Evolutionary conservation across 1,140 invertebrate genomes (phyloP), one percentile per base, ranked within the genome.

Genomic region (Drosophila gunungcola): DNA sequence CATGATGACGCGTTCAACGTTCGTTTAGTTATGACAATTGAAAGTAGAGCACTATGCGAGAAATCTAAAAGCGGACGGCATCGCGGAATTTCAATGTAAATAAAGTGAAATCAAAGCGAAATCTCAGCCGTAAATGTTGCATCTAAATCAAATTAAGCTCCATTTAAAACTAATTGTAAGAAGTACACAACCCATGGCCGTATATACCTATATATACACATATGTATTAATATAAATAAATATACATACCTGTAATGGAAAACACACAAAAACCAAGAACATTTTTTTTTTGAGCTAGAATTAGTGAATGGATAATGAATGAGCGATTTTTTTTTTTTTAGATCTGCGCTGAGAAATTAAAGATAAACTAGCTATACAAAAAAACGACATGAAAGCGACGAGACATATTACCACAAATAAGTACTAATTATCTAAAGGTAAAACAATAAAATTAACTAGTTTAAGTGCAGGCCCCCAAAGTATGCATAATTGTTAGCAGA

Each of bases 11-110:
- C 83, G 83, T 88, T 88, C 65, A 83, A 89, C 83, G 84, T 86
- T 78, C 83, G 70, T 78, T 86, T 86, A 82, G 83, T 88, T 86
- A 88, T 86, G 78, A 79, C 64, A 86, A 86, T 88, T 70, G 77
- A 56, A 62, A 58, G 57, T 56, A 56, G 68, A 57, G 49, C 25
- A 61, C 11, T 29, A 64, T 49, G 36, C 32, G 9, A 46, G 54
- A 25, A 25, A 32, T 32, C 4, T 21, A 13, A 46, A 69, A 53
- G 2, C 41, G 34, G 41, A 61, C 10, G 52, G 32, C 32, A 53
- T 42, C 36, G 58, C 39, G 45, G 25, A 38, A 70, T 75, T 68
- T 72, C 77, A 77, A 68, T 84, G 81, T 84, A 85, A 85, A 84
- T 84, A 73, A 77, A 61, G 67, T 69, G 78, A 73, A 76, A 89